Percentiles rank a stretch among this genome's conserved stretches.
These are phyloP conservation scores for Prenolepis imparis DNA, from an alignment of 2,888 invertebrate genomes.

Conservation along the genomic window DNA sequence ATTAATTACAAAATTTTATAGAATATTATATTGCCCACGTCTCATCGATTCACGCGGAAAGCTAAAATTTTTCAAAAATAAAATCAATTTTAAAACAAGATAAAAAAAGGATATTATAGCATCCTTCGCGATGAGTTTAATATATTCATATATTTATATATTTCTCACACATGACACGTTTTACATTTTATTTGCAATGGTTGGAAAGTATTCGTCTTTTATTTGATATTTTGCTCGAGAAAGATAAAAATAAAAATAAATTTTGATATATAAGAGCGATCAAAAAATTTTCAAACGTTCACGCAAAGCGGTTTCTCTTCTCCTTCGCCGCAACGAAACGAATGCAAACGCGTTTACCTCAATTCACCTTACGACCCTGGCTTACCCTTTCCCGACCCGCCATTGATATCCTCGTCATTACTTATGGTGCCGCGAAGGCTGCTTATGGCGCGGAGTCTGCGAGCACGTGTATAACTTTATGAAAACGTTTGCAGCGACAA, in stretches of 20 bases:
- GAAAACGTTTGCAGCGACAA: slow-evolving; percentile 49
- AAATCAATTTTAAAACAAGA: neutral
- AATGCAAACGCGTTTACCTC: slow-evolving; percentile 30
- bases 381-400: slow-evolving; percentile 16
- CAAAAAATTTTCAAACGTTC: neutral
- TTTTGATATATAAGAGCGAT: neutral
- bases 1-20: slow-evolving; percentile 29
- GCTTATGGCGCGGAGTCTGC: slow-evolving; percentile 7
- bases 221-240: neutral
- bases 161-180: neutral
- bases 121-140: neutral
- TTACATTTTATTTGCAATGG: slow-evolving; percentile 8
- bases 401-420: slow-evolving; percentile 47
- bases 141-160: neutral
- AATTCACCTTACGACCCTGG: slow-evolving; percentile 31
- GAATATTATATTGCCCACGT: neutral
- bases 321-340: slow-evolving; percentile 8
- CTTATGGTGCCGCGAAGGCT: slow-evolving; percentile 24
- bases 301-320: slow-evolving; percentile 1
- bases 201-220: neutral
- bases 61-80: neutral
- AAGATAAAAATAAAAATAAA: slow-evolving; percentile 3
- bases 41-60: neutral
- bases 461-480: slow-evolving; percentile 48
- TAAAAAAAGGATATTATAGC: neutral